Base-by-base conservation (phyloP, 2,888 invertebrate species). In the Ennomos erosarius region DNA sequence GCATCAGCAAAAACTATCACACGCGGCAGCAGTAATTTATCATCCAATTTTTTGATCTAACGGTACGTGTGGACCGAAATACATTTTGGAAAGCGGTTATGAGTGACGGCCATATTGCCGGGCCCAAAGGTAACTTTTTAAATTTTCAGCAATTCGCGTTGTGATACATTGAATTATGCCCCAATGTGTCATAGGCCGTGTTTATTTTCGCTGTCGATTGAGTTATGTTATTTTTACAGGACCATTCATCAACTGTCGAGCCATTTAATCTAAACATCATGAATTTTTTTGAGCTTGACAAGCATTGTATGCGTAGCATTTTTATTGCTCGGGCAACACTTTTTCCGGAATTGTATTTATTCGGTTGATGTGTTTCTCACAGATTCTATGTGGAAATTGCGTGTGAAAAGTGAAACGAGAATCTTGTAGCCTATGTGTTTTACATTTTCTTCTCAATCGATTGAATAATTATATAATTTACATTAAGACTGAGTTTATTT, bases 261-360 rank as follows among this genome's bases (percentile, higher is more conserved):
- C 83, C 85, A 84, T 88, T 88, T 84, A 84, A 88, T 87, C 85
- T 84, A 82, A 84, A 78, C 80, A 76, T 75, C 77, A 82, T 81
- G 82, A 82, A 82, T 84, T 80, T 82, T 26, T 82, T 80, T 75
- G 76, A 74, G 75, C 75, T 78, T 72, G 71, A 75, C 76, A 78
- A 71, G 76, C 75, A 72, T 74, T 73, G 73, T 70, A 68, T 62
- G 72, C 66, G 66, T 70, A 74, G 71, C 75, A 68, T 51, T 79
- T 81, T 81, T 69, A 69, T 69, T 69, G 67, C 63, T 57, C 60
- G 62, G 56, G 61, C 59, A 46, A 59, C 65, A 65, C 60, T 61
- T 62, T 64, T 68, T 56, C 57, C 34, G 49, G 49, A 57, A 58
- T 64, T 61, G 59, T n/a, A n/a, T 54, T 55, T 55, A 58, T 59